These are phyloP conservation scores for Zaprionus lachaisei DNA, from an alignment of 1,140 invertebrate species.

Conservation along the genomic window DNA sequence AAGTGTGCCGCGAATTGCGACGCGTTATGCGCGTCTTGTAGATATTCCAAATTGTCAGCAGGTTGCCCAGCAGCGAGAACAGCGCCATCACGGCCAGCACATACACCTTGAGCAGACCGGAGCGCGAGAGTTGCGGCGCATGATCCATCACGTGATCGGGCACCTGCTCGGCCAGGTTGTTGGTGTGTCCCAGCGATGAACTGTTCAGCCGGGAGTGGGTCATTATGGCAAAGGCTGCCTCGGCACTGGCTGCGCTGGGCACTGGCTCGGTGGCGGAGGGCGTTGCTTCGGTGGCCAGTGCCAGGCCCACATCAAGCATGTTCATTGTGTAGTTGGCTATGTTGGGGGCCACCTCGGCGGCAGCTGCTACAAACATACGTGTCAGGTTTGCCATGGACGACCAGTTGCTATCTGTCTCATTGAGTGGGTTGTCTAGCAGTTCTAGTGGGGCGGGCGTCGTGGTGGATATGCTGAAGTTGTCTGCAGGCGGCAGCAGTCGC, in stretches of 20 bases:
- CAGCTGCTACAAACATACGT: conserved; percentile 52
- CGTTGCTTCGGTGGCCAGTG: conserved; percentile 42
- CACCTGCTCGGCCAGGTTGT: conserved; percentile 62
- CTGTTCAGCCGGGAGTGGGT: conserved; percentile 39
- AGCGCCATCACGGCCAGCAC: conserved; percentile 89
- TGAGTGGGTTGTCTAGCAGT: conserved; percentile 28
- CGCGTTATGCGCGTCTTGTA: conserved; percentile 86
- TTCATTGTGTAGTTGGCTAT: conserved; percentile 71
- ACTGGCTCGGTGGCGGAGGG: background rate
- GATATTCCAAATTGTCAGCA: conserved; percentile 91
- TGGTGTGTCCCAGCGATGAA: conserved; percentile 60
- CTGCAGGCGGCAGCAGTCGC: conserved; percentile 6
- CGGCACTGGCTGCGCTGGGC: conserved; percentile 18
- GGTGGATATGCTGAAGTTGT: conserved; percentile 4
- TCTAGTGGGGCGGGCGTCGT: conserved; percentile 22
- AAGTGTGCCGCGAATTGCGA: conserved; percentile 86
- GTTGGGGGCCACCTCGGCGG: conserved; percentile 32
- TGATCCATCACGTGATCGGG: conserved; percentile 85
- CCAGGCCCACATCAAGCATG: conserved; percentile 53
- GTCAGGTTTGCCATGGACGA: conserved; percentile 56
- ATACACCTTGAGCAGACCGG: conserved; percentile 87
- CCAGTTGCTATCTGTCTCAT: conserved; percentile 49
- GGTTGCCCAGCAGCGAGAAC: conserved; percentile 90
- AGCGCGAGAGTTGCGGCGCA: conserved; percentile 87
- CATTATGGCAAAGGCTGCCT: conserved; percentile 62